phyloP scores from a whole-genome alignment of 2,113 vertebrate species.

The Salminus brasiliensis region DNA sequence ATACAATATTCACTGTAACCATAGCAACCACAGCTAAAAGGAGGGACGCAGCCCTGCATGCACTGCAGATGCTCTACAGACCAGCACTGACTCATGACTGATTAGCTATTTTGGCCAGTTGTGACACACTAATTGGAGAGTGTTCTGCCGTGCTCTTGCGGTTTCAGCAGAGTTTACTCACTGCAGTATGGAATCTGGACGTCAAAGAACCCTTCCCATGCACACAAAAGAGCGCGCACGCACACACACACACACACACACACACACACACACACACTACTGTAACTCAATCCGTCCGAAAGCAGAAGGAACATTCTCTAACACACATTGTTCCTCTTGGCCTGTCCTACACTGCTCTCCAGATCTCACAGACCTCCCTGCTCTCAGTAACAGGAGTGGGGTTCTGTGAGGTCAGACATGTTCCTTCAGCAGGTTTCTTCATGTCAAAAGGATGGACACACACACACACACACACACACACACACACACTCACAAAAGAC shows the following conservation, averaged over 20 bases:
- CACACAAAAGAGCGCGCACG: background rate
- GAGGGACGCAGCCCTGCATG: background rate
- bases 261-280: slow-evolving; percentile 9
- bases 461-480: background rate
- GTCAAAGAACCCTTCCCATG: slow-evolving; percentile 20
- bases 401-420: slow-evolving; percentile 57
- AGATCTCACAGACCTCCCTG: slow-evolving; percentile 55
- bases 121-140: slow-evolving; percentile 1
- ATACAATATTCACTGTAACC: background rate
- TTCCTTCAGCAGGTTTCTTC: slow-evolving; percentile 33
- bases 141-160: background rate
- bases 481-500: background rate
- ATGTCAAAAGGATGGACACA: background rate
- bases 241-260: background rate
- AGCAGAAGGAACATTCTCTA: slow-evolving; percentile 25
- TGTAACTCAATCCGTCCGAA: slow-evolving; percentile 31
- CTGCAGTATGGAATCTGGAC: slow-evolving; percentile 2
- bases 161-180: background rate
- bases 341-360: background rate
- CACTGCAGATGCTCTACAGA: background rate
- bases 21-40: background rate
- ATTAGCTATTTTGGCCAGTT: background rate
- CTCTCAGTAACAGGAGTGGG: slow-evolving; percentile 52
- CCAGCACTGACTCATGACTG: background rate
- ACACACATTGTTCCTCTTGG: slow-evolving; percentile 17